Percentiles rank a stretch among this genome's conserved stretches.
Conservation (phyloP, 2,113 vertebrate species). For the Menidia beryllina region DNA sequence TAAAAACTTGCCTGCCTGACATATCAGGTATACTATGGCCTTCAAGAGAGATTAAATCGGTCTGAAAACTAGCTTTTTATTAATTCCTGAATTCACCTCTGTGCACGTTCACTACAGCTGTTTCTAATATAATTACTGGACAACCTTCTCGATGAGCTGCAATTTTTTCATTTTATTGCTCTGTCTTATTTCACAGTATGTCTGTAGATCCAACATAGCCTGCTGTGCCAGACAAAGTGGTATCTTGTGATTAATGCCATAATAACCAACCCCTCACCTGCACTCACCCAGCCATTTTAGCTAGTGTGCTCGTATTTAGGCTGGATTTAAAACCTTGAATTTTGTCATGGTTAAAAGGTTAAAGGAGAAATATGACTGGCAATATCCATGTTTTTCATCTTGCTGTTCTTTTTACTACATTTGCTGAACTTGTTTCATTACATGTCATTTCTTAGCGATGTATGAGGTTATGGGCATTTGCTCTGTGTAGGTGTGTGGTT, state of each 20-base stretch:
- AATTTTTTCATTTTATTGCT: not conserved
- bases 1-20: not conserved
- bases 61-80: slow-evolving; percentile 13
- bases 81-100: not conserved
- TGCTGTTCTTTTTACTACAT: not conserved
- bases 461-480: not conserved
- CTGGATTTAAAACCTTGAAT: slow-evolving; percentile 27
- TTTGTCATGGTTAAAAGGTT: not conserved
- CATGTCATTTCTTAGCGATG: slow-evolving; percentile 3
- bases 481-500: not conserved
- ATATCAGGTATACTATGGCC: not conserved
- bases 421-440: too few species aligned
- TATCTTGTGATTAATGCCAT: slow-evolving; percentile 24
- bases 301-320: not conserved
- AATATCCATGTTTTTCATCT: not conserved
- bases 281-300: slow-evolving; percentile 8
- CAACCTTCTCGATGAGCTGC: not conserved
- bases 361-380: not conserved
- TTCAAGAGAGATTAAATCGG: not conserved
- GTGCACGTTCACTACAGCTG: not conserved
- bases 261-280: slow-evolving; percentile 23
- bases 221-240: slow-evolving; percentile 2
- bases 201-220: not conserved
- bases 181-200: not conserved
- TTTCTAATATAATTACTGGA: not conserved